Evolutionary conservation across 2,888 invertebrate species (phyloP).

Genomic region (Plemyria rubiginata): DNA sequence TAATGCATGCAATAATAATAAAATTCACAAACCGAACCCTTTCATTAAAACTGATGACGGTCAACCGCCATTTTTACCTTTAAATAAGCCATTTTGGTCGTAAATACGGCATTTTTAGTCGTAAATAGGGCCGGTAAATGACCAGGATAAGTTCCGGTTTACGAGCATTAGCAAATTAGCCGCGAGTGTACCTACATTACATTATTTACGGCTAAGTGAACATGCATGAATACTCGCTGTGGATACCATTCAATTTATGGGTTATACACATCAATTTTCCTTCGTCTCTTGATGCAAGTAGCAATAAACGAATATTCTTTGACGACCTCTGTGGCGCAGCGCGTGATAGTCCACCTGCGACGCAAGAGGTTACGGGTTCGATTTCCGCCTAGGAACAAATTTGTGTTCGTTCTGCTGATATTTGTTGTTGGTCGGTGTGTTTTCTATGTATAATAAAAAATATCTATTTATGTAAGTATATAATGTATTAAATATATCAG

Average conservation of each 20-base stretch:
- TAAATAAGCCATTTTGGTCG: slow-evolving; percentile 4
- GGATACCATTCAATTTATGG: background rate
- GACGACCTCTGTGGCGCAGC: no score
- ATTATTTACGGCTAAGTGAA: slow-evolving; percentile 24
- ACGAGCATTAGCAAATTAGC: slow-evolving; percentile 31
- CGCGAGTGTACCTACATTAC: slow-evolving; percentile 15
- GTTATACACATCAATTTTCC: no score
- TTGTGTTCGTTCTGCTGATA: no score
- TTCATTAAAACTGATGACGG: slow-evolving; percentile 34
- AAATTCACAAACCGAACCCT: slow-evolving; percentile 7
- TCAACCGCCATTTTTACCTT: slow-evolving; percentile 22
- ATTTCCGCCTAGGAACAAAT: no score
- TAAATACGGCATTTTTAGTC: slow-evolving; percentile 8
- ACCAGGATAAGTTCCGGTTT: slow-evolving; percentile 24
- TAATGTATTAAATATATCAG: no score
- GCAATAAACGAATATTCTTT: no score
- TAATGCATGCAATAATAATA: slow-evolving; percentile 15
- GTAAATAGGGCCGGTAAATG: slow-evolving; percentile 33
- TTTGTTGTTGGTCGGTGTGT: no score
- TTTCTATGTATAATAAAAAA: no score
- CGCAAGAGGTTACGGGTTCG: no score
- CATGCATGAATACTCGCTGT: slow-evolving; percentile 11
- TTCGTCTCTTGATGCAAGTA: no score
- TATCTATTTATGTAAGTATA: no score
- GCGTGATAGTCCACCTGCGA: no score